phyloP scores from a whole-genome alignment of 2,888 invertebrate genomes.

The Sisyra nigra region DNA sequence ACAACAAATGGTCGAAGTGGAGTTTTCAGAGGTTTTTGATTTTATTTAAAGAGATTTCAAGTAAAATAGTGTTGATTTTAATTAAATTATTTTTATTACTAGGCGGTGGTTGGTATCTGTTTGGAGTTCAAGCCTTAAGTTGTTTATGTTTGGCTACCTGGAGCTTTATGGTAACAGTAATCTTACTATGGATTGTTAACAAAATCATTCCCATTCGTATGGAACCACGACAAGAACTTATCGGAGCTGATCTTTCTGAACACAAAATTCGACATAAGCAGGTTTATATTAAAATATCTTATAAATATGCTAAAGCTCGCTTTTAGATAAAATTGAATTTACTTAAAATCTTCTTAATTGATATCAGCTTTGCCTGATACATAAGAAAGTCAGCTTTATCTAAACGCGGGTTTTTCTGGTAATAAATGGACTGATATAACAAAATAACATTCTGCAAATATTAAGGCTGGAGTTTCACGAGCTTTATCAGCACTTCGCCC shows the following conservation, averaged over 20 bases:
- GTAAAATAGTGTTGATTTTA: neutral
- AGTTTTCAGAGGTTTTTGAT: constrained; percentile 45
- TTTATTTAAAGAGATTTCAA: neutral
- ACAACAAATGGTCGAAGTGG: constrained; percentile 66
- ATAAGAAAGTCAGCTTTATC: too few species aligned
- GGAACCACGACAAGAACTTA: constrained; percentile 67
- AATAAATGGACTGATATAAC: too few species aligned
- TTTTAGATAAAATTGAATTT: neutral
- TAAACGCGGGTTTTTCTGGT: too few species aligned
- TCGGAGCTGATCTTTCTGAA: constrained; percentile 82
- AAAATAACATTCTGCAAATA: neutral
- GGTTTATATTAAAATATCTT: constrained; percentile 24
- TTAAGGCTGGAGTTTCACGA: constrained; percentile 43
- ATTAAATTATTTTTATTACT: neutral
- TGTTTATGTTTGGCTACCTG: constrained; percentile 54
- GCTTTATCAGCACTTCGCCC: constrained; percentile 58
- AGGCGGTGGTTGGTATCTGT: constrained; percentile 78
- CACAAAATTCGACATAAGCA: constrained; percentile 62
- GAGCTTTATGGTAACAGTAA: constrained; percentile 55
- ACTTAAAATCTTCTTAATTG: neutral
- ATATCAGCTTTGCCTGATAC: neutral
- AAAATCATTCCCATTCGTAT: constrained; percentile 68
- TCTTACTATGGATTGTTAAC: constrained; percentile 63
- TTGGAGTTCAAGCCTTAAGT: constrained; percentile 67
- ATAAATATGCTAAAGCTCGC: neutral